These are phyloP conservation scores for Sweltsa coloradensis DNA, from an alignment of 1,140 invertebrate genomes.

Conservation along the genomic window DNA sequence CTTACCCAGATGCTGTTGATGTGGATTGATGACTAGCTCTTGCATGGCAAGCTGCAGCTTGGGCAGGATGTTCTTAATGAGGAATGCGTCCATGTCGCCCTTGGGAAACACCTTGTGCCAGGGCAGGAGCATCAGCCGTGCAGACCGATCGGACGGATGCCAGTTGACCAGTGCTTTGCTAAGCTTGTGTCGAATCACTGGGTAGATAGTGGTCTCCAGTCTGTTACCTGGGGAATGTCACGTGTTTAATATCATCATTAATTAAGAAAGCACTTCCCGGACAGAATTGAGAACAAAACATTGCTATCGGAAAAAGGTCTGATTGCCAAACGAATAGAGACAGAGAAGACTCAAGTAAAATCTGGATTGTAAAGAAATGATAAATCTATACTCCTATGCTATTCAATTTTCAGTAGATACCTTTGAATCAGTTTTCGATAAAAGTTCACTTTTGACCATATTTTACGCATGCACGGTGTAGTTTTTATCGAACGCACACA, in stretches of 20 bases:
- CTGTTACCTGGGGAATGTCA: slow-evolving; percentile 31
- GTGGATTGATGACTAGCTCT: slow-evolving; percentile 74
- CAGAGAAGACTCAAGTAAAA: too few relatives aligned
- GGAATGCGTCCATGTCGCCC: slow-evolving; percentile 70
- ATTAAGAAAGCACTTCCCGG: too few relatives aligned
- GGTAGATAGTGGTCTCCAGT: slow-evolving; percentile 72
- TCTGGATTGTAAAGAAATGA: too few relatives aligned
- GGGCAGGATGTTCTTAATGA: slow-evolving; percentile 83
- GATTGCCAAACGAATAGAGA: too few relatives aligned
- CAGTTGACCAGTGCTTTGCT: slow-evolving; percentile 76
- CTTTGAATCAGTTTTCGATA: too few relatives aligned
- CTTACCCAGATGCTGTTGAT: slow-evolving; percentile 61
- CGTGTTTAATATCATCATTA: too few relatives aligned
- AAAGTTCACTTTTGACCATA: too few relatives aligned
- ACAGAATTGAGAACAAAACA: too few relatives aligned
- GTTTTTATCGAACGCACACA: too few relatives aligned
- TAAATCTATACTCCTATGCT: too few relatives aligned
- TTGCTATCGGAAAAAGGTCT: neutral
- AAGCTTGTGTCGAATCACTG: slow-evolving; percentile 85
- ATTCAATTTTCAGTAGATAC: too few relatives aligned
- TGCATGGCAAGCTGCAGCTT: slow-evolving; percentile 67
- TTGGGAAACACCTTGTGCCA: slow-evolving; percentile 80
- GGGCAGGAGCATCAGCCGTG: slow-evolving; percentile 79
- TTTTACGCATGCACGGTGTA: too few relatives aligned
- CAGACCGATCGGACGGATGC: slow-evolving; percentile 87